Conservation (phyloP, 37 sponge, comb jelly and placozoan species). For the Hexactinellida sp. region DNA sequence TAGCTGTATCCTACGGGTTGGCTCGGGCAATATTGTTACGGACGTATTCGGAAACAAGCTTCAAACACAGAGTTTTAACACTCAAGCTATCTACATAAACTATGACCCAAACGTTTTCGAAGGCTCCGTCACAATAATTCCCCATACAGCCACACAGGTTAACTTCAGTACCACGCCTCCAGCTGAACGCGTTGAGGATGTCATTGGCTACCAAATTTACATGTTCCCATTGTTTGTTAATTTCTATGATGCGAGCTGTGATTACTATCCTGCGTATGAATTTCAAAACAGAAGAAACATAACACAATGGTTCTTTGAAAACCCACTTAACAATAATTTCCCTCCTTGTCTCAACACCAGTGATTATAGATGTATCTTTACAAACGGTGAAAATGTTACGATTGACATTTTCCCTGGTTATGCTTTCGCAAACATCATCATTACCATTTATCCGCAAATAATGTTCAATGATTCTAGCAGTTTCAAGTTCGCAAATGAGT, state of each 20-base stretch:
- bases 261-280: not conserved
- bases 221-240: not conserved
- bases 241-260: not conserved
- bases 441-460: not conserved
- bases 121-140: not conserved
- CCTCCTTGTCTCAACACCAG: not conserved
- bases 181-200: not conserved
- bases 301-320: not conserved
- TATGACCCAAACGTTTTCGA: not conserved
- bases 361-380: not conserved
- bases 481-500: not conserved
- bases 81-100: not conserved
- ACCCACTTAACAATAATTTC: not conserved
- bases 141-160: not conserved
- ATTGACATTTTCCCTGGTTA: slow-evolving; percentile 3
- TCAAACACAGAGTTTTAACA: not conserved
- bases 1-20: not conserved
- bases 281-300: not conserved
- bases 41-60: not conserved
- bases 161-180: not conserved
- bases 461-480: not conserved
- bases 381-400: not conserved
- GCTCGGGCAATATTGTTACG: not conserved
- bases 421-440: not conserved
- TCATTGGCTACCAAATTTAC: not conserved